Conservation (phyloP, 35 echinoderm and acorn worm genomes). For the Amphiura filiformis region DNA sequence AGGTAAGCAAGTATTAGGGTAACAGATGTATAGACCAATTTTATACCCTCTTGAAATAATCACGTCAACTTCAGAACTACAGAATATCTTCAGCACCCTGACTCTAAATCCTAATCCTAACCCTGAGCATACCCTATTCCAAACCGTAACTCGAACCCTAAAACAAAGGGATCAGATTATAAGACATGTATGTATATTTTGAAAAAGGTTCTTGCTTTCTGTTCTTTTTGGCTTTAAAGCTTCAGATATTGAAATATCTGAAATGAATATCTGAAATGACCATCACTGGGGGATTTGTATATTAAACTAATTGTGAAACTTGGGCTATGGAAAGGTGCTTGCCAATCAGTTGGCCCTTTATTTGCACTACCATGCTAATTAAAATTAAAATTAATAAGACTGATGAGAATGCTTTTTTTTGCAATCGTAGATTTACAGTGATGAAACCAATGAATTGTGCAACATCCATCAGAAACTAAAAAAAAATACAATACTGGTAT, state of each 20-base stretch:
- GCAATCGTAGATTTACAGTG: slow-evolving; percentile 2
- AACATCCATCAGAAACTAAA: no score
- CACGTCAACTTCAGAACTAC: not conserved
- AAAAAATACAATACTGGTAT: no score
- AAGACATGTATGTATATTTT: not conserved
- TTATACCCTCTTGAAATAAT: not conserved
- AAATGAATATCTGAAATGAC: no score
- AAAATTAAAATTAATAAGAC: no score
- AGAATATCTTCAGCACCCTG: not conserved
- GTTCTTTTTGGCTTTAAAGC: not conserved
- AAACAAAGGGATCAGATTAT: not conserved
- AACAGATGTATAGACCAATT: not conserved
- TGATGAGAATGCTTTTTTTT: no score
- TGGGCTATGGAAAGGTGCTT: not conserved
- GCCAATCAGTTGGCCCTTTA: not conserved
- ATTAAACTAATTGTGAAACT: not conserved
- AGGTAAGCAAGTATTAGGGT: slow-evolving; percentile 29
- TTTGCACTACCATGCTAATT: no score
- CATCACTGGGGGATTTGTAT: not conserved
- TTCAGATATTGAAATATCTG: not conserved
- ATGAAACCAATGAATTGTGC: no score
- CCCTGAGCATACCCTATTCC: no score
- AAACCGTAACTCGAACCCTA: no score
- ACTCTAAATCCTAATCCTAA: not conserved
- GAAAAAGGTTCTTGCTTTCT: not conserved